phyloP scores from a whole-genome alignment of 2,113 vertebrate species.

The Panurus biarmicus region DNA sequence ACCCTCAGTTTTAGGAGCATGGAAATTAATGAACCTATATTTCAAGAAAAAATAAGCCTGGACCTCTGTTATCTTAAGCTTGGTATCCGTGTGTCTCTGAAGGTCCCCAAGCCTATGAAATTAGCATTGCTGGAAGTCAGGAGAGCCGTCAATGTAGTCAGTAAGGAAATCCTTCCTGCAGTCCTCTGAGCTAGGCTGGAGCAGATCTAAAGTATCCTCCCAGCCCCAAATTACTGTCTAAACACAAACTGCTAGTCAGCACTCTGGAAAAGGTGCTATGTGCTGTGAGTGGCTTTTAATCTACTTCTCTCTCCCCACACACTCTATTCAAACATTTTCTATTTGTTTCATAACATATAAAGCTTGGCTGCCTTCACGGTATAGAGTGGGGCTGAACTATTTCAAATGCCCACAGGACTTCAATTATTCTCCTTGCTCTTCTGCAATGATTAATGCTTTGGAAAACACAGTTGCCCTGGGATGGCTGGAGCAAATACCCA shows the following conservation, averaged over 20 bases:
- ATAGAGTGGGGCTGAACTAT: not conserved
- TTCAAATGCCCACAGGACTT: slow-evolving; percentile 32
- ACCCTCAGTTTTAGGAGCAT: not conserved
- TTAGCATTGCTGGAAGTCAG: not conserved
- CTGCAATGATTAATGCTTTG: slow-evolving; percentile 26
- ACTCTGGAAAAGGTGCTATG: not conserved
- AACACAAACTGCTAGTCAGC: not conserved
- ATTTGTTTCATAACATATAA: slow-evolving; percentile 9
- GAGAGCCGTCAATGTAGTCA: not conserved
- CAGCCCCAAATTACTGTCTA: not conserved
- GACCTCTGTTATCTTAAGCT: not conserved
- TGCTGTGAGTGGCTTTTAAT: not conserved
- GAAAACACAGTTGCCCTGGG: not conserved
- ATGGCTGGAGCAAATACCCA: not conserved
- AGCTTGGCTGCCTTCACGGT: not conserved
- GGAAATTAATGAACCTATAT: not conserved
- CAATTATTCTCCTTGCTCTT: slow-evolving; percentile 1
- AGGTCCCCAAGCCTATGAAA: not conserved
- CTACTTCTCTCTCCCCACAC: not conserved
- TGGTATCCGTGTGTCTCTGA: not conserved
- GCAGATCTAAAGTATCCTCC: not conserved
- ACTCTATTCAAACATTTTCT: not conserved
- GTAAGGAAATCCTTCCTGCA: not conserved
- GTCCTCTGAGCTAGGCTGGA: not conserved
- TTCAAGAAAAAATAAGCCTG: not conserved